Base-by-base conservation (phyloP, 2,113 vertebrate genomes). In the Callipepla californica region DNA sequence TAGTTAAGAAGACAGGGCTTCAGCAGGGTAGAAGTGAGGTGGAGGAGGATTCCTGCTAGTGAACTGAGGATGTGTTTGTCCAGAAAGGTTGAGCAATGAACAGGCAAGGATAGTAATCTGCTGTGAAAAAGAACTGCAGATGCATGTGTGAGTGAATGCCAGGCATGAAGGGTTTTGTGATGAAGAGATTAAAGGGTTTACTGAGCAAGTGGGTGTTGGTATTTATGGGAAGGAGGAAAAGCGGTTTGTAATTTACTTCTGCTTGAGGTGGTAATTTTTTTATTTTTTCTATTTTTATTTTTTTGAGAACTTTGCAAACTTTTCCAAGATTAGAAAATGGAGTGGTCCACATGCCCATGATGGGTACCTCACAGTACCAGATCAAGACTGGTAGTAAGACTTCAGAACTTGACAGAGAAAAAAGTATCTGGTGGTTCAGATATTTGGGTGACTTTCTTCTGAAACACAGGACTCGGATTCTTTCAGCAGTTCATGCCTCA, bases 91-190 rank as follows among this genome's bases (percentile, higher is more conserved):
- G 90, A 62, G 73, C 70, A 92, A 78, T 3, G 6, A 87, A 82
- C 62, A 61, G 70, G 68, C 5, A 8, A 92, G 59, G 63, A 80
- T 91, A 62, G 53, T 63, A 85, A 74, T 80, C 68, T 55, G 61
- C 61, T 88, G 61, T 85, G 85, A 88, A 84, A 96, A 94, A 72
- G 88, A 90, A 78, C 82, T 90, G 86, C 62, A 78, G n/a, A 72
- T 85, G 48, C 48, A 32, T 55, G 48, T 77, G 26, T 63, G 53
- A 94, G 47, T 85, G 68, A 94, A 88, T 90, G 86, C 83, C 73
- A 86, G 66, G 69, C 92, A 75, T 55, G 77, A 89, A 84, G 77
- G 18, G 40, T 42, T 91, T 94, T 74, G 85, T 90, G 80, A 92
- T 3, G 5, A 90, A 78, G 65, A 83, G 80, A 94, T 94, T 93